Conservation (phyloP, 2,888 invertebrate species). For the Hemistola chrysoprasaria region DNA sequence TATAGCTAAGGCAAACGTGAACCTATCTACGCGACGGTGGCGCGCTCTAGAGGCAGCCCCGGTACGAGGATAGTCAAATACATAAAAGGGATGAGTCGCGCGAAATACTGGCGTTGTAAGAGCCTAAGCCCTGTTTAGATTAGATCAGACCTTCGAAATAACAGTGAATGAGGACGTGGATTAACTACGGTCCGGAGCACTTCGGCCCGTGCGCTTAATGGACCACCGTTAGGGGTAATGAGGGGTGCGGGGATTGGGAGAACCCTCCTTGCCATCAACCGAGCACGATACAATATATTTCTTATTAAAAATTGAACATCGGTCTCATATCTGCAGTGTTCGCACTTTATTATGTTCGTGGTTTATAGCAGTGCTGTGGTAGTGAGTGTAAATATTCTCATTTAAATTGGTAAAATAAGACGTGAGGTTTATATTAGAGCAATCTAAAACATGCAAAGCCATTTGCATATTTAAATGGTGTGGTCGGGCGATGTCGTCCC, state of each 20-base stretch:
- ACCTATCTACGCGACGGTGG: slow-evolving; percentile 41
- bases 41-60: slow-evolving; percentile 24
- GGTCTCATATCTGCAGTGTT: slow-evolving; percentile 2
- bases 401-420: slow-evolving; percentile 25
- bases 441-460: slow-evolving; percentile 29
- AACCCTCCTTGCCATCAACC: slow-evolving; percentile 29
- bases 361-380: not conserved
- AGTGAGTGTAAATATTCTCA: slow-evolving; percentile 8
- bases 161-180: slow-evolving; percentile 82
- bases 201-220: slow-evolving; percentile 79
- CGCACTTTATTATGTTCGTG: not conserved
- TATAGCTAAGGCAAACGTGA: slow-evolving; percentile 70
- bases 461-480: slow-evolving; percentile 38
- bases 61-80: slow-evolving; percentile 72
- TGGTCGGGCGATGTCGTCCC: slow-evolving; percentile 38
- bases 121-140: slow-evolving; percentile 81
- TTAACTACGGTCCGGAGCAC: slow-evolving; percentile 81
- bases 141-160: slow-evolving; percentile 82
- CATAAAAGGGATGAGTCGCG: slow-evolving; percentile 79
- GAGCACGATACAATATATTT: slow-evolving; percentile 26
- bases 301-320: slow-evolving; percentile 18
- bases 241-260: slow-evolving; percentile 64
- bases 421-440: slow-evolving; percentile 24
- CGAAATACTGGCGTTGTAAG: slow-evolving; percentile 78
- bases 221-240: slow-evolving; percentile 77